Base-by-base conservation (phyloP, 2,113 vertebrate genomes). In the Sorex fumeus region DNA sequence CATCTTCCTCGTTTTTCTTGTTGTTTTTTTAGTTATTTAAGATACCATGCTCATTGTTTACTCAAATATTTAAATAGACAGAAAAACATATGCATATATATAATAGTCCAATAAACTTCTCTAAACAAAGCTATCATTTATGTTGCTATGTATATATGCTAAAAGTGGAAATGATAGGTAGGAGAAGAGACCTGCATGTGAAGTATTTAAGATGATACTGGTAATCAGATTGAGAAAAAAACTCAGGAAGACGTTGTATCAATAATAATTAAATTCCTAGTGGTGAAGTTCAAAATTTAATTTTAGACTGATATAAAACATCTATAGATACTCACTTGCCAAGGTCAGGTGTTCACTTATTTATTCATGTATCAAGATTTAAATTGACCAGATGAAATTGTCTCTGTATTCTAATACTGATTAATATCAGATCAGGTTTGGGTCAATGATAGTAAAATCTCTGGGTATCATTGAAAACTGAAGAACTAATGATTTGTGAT, bases 291-390 rank as follows among this genome's bases (percentile, higher is more conserved):
- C 5, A 28, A 70, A 77, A 18, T 19, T 30, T 45, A 79, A 47
- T 84, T 84, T 92, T 53, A 90, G 30, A 2, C 6, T 79, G 1
- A 18, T 74, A 32, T 84, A 84, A 90, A 89, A 81, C 74, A 30
- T 6, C 36, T 72, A 32, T 32, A 76, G 40, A 25, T 81, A 8
- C 19, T 6, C 28, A 15, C 5, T 91, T 84, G 75, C 57, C 7
- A 84, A 64, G 19, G 47, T 53, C 66, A 84, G 47, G 47, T 15
- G 9, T 40, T 32, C 57, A 69, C 50, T 60, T 0, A 50, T 72
- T 83, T 89, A 79, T 19, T 71, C 18, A 15, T 84, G 30, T 57
- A 62, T 70, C 8, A 12, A 36, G n/a, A 77, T 4, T 75, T 79
- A 66, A 80, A 83, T 7, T 34, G 43, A 72, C 74, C 25, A 80